These are phyloP conservation scores for Nesoenas mayeri DNA, from an alignment of 2,113 vertebrate genomes.

Conservation along the genomic window DNA sequence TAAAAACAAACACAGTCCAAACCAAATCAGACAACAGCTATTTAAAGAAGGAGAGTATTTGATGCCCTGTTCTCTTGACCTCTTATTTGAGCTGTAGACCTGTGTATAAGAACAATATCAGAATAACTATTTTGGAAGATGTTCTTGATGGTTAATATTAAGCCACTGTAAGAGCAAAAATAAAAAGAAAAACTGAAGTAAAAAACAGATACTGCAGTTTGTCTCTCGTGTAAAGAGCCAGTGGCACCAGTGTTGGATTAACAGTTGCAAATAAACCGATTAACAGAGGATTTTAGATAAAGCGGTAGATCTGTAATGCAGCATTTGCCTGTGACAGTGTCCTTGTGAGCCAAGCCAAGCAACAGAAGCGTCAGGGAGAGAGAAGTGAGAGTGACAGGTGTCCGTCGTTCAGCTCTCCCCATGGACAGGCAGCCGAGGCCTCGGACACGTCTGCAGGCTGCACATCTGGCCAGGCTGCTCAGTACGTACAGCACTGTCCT, in stretches of 20 bases:
- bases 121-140: neutral
- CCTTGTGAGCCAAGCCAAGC: neutral
- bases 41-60: neutral
- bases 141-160: neutral
- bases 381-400: neutral
- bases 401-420: fast-evolving
- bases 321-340: neutral
- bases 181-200: neutral
- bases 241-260: neutral
- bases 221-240: neutral
- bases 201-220: neutral
- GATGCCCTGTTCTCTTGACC: neutral
- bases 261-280: neutral
- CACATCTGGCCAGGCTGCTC: fast-evolving
- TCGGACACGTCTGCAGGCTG: neutral
- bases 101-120: neutral
- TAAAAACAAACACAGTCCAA: neutral
- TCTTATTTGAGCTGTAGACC: neutral
- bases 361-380: fast-evolving
- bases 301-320: neutral
- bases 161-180: neutral
- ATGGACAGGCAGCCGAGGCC: neutral
- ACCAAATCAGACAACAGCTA: neutral
- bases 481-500: fast-evolving
- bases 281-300: neutral